Evolutionary conservation across 2,113 vertebrate species (phyloP).

Genomic region (Xiphias gladius): DNA sequence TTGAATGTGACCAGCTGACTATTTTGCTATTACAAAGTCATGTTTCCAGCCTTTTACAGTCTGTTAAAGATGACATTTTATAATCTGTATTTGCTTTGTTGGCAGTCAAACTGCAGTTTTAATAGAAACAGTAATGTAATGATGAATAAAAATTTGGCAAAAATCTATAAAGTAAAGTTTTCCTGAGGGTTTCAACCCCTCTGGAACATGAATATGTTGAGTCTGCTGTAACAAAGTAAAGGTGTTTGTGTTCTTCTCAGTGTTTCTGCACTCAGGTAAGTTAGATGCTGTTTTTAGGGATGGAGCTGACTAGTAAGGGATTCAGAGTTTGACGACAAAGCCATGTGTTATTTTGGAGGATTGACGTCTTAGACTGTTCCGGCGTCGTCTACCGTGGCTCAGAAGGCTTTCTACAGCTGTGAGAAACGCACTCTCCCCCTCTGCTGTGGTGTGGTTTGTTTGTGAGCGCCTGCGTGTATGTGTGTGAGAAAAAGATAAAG

Average conservation of each 20-base stretch:
- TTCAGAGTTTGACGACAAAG: constrained; percentile 17
- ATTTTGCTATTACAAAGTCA: neutral
- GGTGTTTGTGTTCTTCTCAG: constrained; percentile 3
- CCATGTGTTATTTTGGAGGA: constrained; percentile 44
- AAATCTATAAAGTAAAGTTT: neutral
- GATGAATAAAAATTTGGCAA: neutral
- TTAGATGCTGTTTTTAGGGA: neutral
- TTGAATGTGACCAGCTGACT: neutral
- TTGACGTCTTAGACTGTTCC: constrained; percentile 28
- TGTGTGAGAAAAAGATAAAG: neutral
- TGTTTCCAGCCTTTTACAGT: neutral
- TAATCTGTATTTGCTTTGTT: neutral
- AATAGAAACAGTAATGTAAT: neutral
- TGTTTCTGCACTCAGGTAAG: neutral
- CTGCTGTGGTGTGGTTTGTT: constrained; percentile 43
- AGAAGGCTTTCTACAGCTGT: constrained; percentile 47
- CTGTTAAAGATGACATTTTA: neutral
- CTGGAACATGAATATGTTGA: too few species aligned
- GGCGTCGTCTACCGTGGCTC: constrained; percentile 1
- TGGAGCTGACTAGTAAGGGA: constrained; percentile 14
- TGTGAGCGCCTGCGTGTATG: constrained; percentile 6
- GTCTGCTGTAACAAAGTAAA: neutral
- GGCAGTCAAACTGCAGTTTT: neutral
- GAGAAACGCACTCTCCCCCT: constrained; percentile 42
- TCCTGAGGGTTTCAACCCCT: neutral